Evolutionary conservation across 2,888 invertebrate genomes (phyloP).

Genomic region (Rhamphomyia laevipes): DNA sequence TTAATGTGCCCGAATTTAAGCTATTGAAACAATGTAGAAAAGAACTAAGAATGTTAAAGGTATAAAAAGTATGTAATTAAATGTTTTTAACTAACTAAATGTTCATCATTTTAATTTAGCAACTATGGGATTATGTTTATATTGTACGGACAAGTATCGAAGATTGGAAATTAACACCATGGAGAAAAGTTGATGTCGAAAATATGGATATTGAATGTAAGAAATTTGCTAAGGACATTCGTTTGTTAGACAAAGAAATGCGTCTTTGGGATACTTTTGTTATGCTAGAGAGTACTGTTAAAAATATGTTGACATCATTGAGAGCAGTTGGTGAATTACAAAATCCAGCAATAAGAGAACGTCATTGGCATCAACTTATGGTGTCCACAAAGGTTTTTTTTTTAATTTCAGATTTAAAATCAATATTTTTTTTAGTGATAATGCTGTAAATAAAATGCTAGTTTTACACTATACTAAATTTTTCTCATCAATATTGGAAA

Average conservation of each 20-base stretch:
- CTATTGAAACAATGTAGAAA: conserved; percentile 81
- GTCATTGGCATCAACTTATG: conserved; percentile 97
- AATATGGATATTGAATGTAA: conserved; percentile 99
- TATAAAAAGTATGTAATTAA: conserved; percentile 25
- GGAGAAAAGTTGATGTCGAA: conserved; percentile 94
- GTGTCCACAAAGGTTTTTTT: conserved; percentile 76
- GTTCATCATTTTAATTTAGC: conserved; percentile 38
- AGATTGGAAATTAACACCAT: conserved; percentile 95
- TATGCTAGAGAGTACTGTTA: conserved; percentile 80
- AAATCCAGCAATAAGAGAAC: conserved; percentile 88
- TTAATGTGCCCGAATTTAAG: conserved; percentile 89
- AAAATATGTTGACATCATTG: conserved; percentile 91
- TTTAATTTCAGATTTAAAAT: conserved; percentile 4
- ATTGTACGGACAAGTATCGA: conserved; percentile 86
- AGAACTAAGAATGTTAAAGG: conserved; percentile 78
- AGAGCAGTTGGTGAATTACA: conserved; percentile 91
- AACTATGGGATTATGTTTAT: conserved; percentile 90
- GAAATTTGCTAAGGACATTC: conserved; percentile 89
- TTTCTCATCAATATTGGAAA: not conserved
- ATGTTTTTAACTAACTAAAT: not conserved
- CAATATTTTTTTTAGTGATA: not conserved
- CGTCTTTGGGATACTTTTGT: conserved; percentile 84
- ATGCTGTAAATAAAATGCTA: not conserved
- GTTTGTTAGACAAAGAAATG: conserved; percentile 91
- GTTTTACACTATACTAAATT: conserved; percentile 2